phyloP scores from a whole-genome alignment of 2,888 invertebrate species.

The Diogma glabrata region DNA sequence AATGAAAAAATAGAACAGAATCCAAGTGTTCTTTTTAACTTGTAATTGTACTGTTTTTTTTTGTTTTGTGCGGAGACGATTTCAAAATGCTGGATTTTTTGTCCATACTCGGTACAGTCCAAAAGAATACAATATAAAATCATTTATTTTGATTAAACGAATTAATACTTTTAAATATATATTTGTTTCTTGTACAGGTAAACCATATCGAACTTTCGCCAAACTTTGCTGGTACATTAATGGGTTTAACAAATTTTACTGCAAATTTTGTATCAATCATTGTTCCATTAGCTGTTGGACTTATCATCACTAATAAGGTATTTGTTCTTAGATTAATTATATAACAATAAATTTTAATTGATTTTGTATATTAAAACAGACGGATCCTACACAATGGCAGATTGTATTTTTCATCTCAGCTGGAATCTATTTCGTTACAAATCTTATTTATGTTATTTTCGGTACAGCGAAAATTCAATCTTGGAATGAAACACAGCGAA shows the following conservation, averaged over 20 bases:
- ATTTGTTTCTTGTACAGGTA: constrained; percentile 34
- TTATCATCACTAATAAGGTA: constrained; percentile 37
- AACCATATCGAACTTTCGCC: constrained; percentile 52
- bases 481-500: too few species aligned
- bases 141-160: too few species aligned
- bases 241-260: constrained; percentile 51
- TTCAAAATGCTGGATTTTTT: too few species aligned
- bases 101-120: too few species aligned
- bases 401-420: constrained; percentile 57
- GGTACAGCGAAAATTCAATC: constrained; percentile 50
- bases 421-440: constrained; percentile 50
- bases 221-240: constrained; percentile 51
- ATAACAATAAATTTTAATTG: constrained; percentile 17
- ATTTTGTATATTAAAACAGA: constrained; percentile 24
- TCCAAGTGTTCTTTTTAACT: too few species aligned
- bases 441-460: constrained; percentile 52
- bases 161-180: background rate
- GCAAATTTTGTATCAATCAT: constrained; percentile 47
- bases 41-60: too few species aligned
- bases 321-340: too few species aligned
- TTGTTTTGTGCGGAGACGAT: too few species aligned
- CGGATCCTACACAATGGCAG: constrained; percentile 51
- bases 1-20: too few species aligned
- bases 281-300: constrained; percentile 44
- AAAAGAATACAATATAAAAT: too few species aligned